A percentile compares a stretch with the other conserved stretches of the same genome.
Evolutionary conservation across 2,113 vertebrate species (phyloP).

Genomic region (Alethe castanea): DNA sequence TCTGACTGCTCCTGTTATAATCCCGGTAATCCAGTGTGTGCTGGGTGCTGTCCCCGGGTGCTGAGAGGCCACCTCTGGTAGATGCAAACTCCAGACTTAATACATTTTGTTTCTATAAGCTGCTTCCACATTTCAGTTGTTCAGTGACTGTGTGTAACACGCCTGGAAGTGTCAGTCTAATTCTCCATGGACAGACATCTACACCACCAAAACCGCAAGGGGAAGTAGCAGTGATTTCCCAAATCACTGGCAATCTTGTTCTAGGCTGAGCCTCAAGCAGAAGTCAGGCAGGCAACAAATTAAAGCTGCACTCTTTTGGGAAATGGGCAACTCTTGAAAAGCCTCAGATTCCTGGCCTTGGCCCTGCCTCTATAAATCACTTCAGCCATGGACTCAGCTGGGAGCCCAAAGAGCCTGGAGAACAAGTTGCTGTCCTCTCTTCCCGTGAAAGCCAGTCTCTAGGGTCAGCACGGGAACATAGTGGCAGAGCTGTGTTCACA

Average conservation of each 20-base stretch:
- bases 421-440: constrained; percentile 38
- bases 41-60: not conserved
- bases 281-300: constrained; percentile 57
- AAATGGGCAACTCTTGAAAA: constrained; percentile 61
- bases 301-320: constrained; percentile 39
- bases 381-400: constrained; percentile 35
- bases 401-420: constrained; percentile 33
- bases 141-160: not conserved
- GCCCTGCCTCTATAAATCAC: constrained; percentile 58
- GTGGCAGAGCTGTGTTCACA: not conserved
- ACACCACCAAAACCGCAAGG: constrained; percentile 57
- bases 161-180: constrained; percentile 33
- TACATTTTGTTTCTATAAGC: not conserved
- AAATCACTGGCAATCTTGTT: constrained; percentile 55
- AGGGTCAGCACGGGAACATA: not conserved
- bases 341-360: constrained; percentile 61
- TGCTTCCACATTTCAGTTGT: not conserved
- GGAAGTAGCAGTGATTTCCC: constrained; percentile 65
- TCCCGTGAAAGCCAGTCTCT: not conserved
- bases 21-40: accelerated
- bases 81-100: not conserved
- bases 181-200: constrained; percentile 48
- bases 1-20: not conserved
- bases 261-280: constrained; percentile 56
- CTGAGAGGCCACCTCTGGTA: not conserved